Evolutionary conservation across 2,113 vertebrate genomes (phyloP), one percentile per base, ranked within the genome.

Genomic region (Acanthochromis polyacanthus): DNA sequence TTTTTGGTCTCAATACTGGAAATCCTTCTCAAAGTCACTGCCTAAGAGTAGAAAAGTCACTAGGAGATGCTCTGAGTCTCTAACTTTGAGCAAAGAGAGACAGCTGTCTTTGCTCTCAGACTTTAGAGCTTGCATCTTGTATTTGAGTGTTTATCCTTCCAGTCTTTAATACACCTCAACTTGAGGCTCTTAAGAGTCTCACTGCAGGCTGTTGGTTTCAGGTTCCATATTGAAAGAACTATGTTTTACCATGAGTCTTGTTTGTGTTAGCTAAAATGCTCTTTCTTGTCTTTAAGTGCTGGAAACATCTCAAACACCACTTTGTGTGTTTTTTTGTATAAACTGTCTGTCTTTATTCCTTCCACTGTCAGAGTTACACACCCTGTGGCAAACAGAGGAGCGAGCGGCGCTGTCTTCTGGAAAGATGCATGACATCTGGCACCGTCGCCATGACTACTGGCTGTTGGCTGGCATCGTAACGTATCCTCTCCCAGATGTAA

Each of bases 341-440:
- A 72, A 75, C 20, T 17, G 50, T 77, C 57, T 70, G 40, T 63
- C 25, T 67, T 20, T 9, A 15, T 55, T 20, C 56, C 4, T 46
- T 30, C 51, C 23, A 52, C 71, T 65, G 15, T 58, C 94, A 99
- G 98, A 99, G 92, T 82, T 99, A 75, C 98, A 99, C 93, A 99
- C 98, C 0, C 94, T 99, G 67, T 99, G 98, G 98, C 98, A 99
- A 93, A 99, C 98, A 0, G 98, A 99, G 76, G 98, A 99, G 62
- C 94, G 97, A 30, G 97, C 98, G 0, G 97, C 98, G 0, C 87
- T 98, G 93, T 95, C 98, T 71, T 98, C 98, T 0, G 96, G 97
- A 80, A 99, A 99, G 90, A 97, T 98, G 91, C 97, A 97, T 0
- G 97, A 99, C 92, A 98, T 99, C 92, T 99, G 98, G 98, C 98